Evolutionary conservation across 2,888 invertebrate genomes (phyloP), one percentile per base, ranked within the genome.

Genomic region (Zeuzera pyrina): DNA sequence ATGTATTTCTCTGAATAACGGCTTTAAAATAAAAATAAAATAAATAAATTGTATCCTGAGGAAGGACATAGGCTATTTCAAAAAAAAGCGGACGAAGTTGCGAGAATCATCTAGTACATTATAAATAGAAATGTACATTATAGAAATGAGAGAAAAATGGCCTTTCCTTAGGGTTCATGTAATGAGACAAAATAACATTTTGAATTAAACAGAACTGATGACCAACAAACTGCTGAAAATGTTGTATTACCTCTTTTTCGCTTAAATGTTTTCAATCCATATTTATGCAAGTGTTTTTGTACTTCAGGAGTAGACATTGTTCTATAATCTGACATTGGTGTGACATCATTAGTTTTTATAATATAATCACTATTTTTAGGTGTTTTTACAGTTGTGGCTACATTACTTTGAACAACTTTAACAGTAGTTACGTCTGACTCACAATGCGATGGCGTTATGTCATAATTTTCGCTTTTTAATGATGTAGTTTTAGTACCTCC

Each of bases 231-330:
- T n/a, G n/a, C n/a, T n/a, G n/a, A n/a, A n/a, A n/a, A n/a, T n/a
- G n/a, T n/a, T n/a, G n/a, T n/a, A n/a, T n/a, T 47, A 84, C 85
- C 85, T 74, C 87, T 74, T 66, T 85, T 86, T 33, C 89, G 76
- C 58, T 89, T 90, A 12, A 91, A 70, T 2, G 88, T 87, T 54
- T 89, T 90, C 3, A 91, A 65, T 2, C 91, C 91, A 68, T 84
- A 88, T 55, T 87, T 88, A 39, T 87, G 81, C 3, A 91, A 59
- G 52, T 88, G 86, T 37, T 67, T 71, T 37, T 84, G 69, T 16
- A 88, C 68, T 43, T 85, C 79, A 0, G 88, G 84, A 12, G 89
- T 86, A 16, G 79, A 57, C 85, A 90, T 86, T 3, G 59, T 50
- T 12, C 72, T 71, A 49, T 85, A 91, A 53, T 89, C 74, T 1